Conservation (phyloP, 2,113 vertebrate species). For the Corapipo altera region DNA sequence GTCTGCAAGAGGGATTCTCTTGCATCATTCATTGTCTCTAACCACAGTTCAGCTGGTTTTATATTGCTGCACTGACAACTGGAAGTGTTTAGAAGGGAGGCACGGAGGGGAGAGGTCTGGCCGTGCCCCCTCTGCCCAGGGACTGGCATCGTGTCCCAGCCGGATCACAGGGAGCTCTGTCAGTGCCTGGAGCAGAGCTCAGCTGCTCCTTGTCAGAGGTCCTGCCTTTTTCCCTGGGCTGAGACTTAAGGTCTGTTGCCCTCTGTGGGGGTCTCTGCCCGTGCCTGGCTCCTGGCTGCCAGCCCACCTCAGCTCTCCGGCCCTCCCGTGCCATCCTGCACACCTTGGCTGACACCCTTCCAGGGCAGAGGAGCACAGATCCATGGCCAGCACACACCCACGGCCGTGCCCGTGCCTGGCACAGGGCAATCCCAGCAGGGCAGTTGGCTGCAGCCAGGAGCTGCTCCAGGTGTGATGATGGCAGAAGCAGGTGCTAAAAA, state of each 20-base stretch:
- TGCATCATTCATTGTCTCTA: background rate
- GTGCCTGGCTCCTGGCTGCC: background rate
- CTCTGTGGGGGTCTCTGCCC: background rate
- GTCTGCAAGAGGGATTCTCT: slow-evolving; percentile 14
- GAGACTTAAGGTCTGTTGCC: background rate
- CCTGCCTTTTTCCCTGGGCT: background rate
- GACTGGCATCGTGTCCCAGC: background rate
- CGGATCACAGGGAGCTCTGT: background rate
- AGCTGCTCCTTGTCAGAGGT: background rate
- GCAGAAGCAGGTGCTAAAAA: background rate
- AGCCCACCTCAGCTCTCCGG: background rate
- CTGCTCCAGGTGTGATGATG: background rate
- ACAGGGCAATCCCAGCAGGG: background rate
- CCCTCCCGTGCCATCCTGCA: background rate
- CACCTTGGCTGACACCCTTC: background rate
- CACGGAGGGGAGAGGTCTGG: background rate
- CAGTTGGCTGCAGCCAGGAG: background rate
- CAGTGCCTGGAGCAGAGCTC: background rate
- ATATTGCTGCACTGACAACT: background rate
- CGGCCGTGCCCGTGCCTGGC: background rate
- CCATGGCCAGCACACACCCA: background rate
- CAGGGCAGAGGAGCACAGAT: background rate
- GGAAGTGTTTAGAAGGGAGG: slow-evolving; percentile 1
- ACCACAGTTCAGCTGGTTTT: background rate
- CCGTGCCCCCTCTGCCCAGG: background rate